Conservation (phyloP, 2,113 vertebrate species). For the Megaceryle maxima region DNA sequence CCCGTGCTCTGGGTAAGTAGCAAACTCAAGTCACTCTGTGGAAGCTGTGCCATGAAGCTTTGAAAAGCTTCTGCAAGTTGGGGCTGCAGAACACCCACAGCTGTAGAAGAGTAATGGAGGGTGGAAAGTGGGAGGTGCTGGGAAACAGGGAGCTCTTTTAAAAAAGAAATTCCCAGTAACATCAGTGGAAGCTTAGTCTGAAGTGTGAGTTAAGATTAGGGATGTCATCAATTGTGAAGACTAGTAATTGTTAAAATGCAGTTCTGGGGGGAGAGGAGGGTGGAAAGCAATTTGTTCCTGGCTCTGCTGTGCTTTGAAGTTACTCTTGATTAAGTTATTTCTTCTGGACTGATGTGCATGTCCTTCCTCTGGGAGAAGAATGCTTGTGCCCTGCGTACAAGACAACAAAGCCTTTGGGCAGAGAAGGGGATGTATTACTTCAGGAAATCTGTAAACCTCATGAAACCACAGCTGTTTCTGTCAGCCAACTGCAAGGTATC, state of each 20-base stretch:
- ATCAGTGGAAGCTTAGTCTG: neutral
- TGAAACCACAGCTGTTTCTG: neutral
- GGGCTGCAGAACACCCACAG: neutral
- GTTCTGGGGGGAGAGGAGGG: neutral
- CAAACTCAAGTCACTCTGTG: neutral
- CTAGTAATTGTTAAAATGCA: neutral
- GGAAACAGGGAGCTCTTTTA: neutral
- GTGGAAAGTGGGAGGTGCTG: neutral
- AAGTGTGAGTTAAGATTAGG: neutral
- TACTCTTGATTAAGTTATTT: neutral
- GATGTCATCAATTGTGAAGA: neutral
- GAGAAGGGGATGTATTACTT: neutral
- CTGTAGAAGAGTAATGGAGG: neutral
- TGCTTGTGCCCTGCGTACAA: accelerated
- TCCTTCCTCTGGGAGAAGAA: neutral
- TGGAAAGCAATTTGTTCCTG: neutral
- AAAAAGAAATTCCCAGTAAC: neutral
- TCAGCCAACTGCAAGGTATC: accelerated
- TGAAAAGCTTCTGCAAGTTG: neutral
- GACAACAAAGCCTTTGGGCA: neutral
- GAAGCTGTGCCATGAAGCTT: neutral
- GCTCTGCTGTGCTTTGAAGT: neutral
- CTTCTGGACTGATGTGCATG: accelerated
- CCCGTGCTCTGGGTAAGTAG: neutral
- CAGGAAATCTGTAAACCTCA: neutral